Evolutionary conservation across 2,113 vertebrate species (phyloP).

Genomic region (Syrrhaptes paradoxus): DNA sequence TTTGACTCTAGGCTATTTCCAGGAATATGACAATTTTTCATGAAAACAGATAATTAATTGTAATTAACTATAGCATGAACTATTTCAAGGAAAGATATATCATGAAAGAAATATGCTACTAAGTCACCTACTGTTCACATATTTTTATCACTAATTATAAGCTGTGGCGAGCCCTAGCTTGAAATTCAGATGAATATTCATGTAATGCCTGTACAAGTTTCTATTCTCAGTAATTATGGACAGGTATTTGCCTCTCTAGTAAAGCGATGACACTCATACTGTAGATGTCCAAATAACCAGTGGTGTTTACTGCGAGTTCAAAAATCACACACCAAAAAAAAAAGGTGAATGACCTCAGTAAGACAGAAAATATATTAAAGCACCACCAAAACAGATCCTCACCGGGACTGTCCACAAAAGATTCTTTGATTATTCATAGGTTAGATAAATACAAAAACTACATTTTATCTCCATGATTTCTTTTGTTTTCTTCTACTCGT

Average conservation of each 20-base stretch:
- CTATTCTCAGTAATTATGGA: not conserved
- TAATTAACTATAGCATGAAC: not conserved
- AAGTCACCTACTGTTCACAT: not conserved
- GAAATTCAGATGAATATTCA: not conserved
- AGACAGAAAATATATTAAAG: not conserved
- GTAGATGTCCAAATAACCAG: not conserved
- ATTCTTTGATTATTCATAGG: not conserved
- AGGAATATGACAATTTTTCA: not conserved
- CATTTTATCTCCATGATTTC: not conserved
- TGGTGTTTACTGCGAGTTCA: not conserved
- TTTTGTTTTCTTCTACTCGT: not conserved
- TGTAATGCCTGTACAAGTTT: not conserved
- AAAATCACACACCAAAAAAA: not conserved
- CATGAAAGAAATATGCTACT: not conserved
- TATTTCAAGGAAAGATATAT: not conserved
- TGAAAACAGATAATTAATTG: not conserved
- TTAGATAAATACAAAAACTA: not conserved
- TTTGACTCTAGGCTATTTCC: not conserved
- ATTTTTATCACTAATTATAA: slow-evolving; percentile 1
- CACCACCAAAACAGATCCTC: not conserved
- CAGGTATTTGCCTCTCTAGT: not conserved
- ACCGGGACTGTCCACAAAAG: not conserved
- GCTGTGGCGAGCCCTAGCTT: not conserved
- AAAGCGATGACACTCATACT: not conserved
- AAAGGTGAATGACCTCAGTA: not conserved